Evolutionary conservation across 2,888 invertebrate species (phyloP).

Genomic region (Argyra leucocephala): DNA sequence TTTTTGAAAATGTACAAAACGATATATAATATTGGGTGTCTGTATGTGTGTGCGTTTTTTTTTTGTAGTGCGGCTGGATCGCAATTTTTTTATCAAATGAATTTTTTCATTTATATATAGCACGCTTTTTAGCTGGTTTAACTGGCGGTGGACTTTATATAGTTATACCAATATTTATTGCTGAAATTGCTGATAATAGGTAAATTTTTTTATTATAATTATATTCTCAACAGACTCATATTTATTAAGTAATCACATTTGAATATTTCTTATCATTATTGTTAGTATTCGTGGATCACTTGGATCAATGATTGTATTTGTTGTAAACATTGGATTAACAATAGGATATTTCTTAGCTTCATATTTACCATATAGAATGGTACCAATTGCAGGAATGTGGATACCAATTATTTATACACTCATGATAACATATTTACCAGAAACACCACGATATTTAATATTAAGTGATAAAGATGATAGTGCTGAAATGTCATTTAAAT

Average conservation of each 20-base stretch:
- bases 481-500: conserved; percentile 33
- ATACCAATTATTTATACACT: conserved; percentile 32
- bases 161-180: conserved; percentile 36
- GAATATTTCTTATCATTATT: neutral
- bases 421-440: conserved; percentile 31
- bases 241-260: neutral
- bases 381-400: conserved; percentile 32
- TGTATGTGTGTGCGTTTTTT: conserved; percentile 8
- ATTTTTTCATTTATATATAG: conserved; percentile 35
- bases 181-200: conserved; percentile 39
- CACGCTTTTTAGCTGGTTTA: conserved; percentile 34
- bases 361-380: conserved; percentile 32
- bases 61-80: conserved; percentile 34
- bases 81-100: conserved; percentile 33
- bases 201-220: conserved; percentile 25
- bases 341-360: conserved; percentile 34
- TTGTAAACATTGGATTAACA: conserved; percentile 35
- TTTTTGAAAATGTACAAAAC: too few species aligned
- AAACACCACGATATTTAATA: conserved; percentile 35
- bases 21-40: conserved; percentile 11
- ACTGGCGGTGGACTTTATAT: conserved; percentile 38
- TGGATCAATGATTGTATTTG: conserved; percentile 34
- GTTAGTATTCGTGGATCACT: conserved; percentile 36
- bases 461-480: conserved; percentile 24
- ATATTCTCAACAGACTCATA: too few species aligned